Evolutionary conservation across 2,888 invertebrate species (phyloP).

Genomic region (Eretmocerus hayati): DNA sequence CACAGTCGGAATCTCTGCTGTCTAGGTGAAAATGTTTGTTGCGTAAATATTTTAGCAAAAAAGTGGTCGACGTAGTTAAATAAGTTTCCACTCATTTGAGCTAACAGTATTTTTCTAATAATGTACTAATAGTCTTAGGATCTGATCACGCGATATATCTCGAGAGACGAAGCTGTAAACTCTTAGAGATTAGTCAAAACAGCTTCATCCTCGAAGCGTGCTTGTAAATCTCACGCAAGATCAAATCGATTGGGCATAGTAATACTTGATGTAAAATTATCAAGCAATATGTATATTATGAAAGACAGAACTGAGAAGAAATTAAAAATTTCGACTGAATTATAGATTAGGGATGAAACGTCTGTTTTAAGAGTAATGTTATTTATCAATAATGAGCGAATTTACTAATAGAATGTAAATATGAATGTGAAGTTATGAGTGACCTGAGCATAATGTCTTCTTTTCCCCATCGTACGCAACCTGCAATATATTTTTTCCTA

Average conservation of each 20-base stretch:
- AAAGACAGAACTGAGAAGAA: not conserved
- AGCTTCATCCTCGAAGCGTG: not conserved
- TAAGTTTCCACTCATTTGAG: conserved; percentile 3
- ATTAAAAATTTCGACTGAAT: conserved; percentile 2
- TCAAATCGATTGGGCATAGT: conserved; percentile 4
- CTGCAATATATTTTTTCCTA: conserved; percentile 6
- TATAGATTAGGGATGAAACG: conserved; percentile 4
- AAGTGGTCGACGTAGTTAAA: not conserved
- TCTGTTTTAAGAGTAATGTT: not conserved
- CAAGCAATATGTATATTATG: conserved; percentile 6
- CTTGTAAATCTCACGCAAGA: not conserved
- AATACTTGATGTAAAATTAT: conserved; percentile 1
- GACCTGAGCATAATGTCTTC: conserved; percentile 1
- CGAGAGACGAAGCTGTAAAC: conserved; percentile 13
- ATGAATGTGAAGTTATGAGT: conserved; percentile 9
- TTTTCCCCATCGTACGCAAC: conserved; percentile 1
- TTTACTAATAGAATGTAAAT: conserved; percentile 16
- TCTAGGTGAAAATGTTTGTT: not conserved
- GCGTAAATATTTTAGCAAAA: not conserved
- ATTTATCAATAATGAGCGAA: too few species aligned
- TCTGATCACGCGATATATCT: conserved; percentile 3
- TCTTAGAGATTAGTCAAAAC: conserved; percentile 15
- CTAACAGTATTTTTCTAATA: conserved; percentile 28
- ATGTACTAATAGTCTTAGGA: conserved; percentile 14
- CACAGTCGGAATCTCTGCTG: too few species aligned